These are phyloP conservation scores for Tortrix viridana DNA, from an alignment of 2,888 invertebrate species.

Conservation along the genomic window DNA sequence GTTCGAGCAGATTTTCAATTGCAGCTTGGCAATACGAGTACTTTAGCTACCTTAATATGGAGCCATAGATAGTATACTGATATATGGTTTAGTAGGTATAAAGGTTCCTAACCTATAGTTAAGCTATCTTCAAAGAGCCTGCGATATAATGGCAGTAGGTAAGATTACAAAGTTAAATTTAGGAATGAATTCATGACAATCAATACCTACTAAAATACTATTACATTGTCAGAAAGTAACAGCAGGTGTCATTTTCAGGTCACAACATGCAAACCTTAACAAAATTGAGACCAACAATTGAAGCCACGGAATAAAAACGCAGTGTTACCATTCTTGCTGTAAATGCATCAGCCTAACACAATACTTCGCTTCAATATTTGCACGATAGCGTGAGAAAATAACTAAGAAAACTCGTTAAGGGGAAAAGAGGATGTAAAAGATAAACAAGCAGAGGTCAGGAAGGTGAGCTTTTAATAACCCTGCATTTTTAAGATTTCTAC, in stretches of 20 bases:
- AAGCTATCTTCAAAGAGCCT: too few species aligned
- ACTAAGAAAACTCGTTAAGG: constrained; percentile 16
- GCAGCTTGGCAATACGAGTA: too few species aligned
- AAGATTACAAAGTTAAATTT: too few species aligned
- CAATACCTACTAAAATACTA: too few species aligned
- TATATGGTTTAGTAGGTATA: too few species aligned
- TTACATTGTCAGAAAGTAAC: constrained; percentile 16
- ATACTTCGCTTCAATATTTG: too few species aligned
- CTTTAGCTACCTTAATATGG: too few species aligned
- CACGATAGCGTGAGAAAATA: background rate
- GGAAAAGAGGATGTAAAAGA: constrained; percentile 26
- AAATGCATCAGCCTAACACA: background rate
- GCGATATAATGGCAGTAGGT: too few species aligned
- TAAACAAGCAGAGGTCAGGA: constrained; percentile 2
- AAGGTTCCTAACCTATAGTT: too few species aligned
- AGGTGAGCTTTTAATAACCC: background rate
- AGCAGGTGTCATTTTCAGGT: constrained; percentile 35
- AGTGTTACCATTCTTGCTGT: background rate
- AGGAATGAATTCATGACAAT: too few species aligned
- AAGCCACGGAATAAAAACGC: constrained; percentile 3
- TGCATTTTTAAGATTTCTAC: constrained; percentile 12
- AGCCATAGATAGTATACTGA: too few species aligned
- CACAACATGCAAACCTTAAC: constrained; percentile 26
- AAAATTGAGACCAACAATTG: constrained; percentile 32
- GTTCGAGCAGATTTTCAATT: too few species aligned